Conservation (phyloP, 2,113 vertebrate species). For the Pantherophis guttatus region DNA sequence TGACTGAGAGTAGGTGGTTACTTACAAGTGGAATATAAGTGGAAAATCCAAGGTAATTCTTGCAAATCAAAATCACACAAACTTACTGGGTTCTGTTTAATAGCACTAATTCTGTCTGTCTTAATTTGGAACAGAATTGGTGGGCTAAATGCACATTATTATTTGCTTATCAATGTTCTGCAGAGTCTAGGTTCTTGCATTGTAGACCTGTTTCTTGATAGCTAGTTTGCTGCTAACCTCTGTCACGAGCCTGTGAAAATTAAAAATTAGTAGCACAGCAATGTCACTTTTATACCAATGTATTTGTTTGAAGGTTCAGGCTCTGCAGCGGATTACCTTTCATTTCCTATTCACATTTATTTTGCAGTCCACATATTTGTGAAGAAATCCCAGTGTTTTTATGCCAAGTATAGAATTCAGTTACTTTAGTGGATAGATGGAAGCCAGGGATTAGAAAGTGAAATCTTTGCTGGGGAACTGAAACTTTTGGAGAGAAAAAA, state of each 20-base stretch:
- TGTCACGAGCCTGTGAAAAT: background rate
- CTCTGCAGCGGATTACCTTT: background rate
- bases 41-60: background rate
- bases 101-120: background rate
- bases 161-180: background rate
- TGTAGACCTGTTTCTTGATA: background rate
- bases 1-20: background rate
- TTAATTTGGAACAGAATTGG: background rate
- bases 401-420: slow-evolving; percentile 6
- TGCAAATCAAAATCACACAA: background rate
- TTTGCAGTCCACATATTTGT: background rate
- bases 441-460: background rate
- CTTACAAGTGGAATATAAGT: background rate
- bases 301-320: background rate
- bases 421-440: background rate
- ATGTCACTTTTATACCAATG: background rate
- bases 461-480: background rate
- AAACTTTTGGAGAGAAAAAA: background rate
- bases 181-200: background rate
- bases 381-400: background rate
- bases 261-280: background rate
- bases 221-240: background rate
- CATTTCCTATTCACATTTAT: background rate
- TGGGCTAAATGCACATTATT: background rate
- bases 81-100: background rate